Conservation (phyloP, 35 echinoderm and acorn worm species). For the Acanthaster planci region DNA sequence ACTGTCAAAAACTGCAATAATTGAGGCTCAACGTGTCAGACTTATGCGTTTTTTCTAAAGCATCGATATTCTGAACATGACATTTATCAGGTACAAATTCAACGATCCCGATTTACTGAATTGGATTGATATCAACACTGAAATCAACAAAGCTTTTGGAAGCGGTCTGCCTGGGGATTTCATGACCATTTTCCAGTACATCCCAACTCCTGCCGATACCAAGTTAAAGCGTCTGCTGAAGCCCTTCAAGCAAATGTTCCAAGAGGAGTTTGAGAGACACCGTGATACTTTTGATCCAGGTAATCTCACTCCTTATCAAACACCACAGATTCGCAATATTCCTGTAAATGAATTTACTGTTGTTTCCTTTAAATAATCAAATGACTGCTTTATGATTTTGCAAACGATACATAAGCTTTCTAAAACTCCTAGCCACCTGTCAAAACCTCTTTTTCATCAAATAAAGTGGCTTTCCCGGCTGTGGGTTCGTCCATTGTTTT, state of each 20-base stretch:
- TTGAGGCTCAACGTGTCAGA: too few species aligned
- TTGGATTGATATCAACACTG: too few species aligned
- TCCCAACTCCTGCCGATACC: not conserved
- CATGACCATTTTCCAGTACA: too few species aligned
- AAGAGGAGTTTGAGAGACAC: not conserved
- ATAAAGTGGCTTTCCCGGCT: too few species aligned
- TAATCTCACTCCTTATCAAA: not conserved
- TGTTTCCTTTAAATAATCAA: not conserved
- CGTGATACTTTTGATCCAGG: slow-evolving; percentile 20
- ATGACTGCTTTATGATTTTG: not conserved
- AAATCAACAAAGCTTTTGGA: too few species aligned
- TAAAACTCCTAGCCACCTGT: not conserved
- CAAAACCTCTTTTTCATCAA: not conserved
- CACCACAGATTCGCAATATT: not conserved
- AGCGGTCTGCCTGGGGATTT: too few species aligned
- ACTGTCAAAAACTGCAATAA: too few species aligned
- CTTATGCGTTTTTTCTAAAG: too few species aligned
- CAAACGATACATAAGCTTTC: not conserved
- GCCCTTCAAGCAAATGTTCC: not conserved
- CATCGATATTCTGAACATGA: too few species aligned
- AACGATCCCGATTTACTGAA: too few species aligned
- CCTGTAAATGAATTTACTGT: not conserved
- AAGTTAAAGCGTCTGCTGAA: not conserved
- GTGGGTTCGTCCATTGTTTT: too few species aligned
- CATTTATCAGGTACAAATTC: too few species aligned